Evolutionary conservation across 2,113 vertebrate species (phyloP).

Genomic region (Bos taurus): ARS-UCD2.0 NC_037329.1:39358001-39358500

Average conservation of each 20-base stretch:
- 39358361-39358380: neutral
- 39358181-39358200: neutral
- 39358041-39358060: conserved; percentile 49
- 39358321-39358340: neutral
- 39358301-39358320: neutral
- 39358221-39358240: neutral
- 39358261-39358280: neutral
- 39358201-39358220: neutral
- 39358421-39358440: neutral
- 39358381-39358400: neutral
- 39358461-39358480: neutral
- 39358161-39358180: neutral
- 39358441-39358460: neutral
- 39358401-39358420: neutral
- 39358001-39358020: conserved; percentile 30
- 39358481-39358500: neutral
- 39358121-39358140: neutral
- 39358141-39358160: neutral
- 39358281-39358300: neutral
- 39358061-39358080: neutral
- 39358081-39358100: neutral
- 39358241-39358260: neutral
- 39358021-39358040: conserved; percentile 55
- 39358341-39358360: neutral
- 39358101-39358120: neutral